Conservation (phyloP, 30 jellyfish, hydroid and myxozoan species). For the Chrysaora quinquecirrha region DNA sequence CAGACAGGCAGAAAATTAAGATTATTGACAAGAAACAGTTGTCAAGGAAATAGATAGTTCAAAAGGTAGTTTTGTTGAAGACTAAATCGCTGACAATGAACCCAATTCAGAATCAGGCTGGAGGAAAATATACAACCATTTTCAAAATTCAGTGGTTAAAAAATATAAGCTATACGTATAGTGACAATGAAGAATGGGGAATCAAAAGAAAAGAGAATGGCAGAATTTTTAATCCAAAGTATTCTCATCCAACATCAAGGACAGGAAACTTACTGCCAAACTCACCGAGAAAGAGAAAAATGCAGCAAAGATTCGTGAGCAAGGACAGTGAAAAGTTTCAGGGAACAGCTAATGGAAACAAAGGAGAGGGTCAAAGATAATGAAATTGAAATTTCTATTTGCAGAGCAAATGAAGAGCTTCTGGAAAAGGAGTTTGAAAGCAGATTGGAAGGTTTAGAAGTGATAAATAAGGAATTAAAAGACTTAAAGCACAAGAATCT, state of each 20-base stretch:
- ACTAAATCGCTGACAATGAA: neutral
- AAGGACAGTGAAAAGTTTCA: neutral
- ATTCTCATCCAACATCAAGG: neutral
- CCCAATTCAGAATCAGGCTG: neutral
- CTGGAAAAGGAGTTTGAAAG: neutral
- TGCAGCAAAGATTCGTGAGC: neutral
- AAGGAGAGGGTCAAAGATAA: neutral
- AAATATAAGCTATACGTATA: no score
- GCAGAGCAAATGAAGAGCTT: neutral
- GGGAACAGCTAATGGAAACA: neutral
- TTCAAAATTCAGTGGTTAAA: neutral
- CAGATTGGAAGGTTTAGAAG: neutral
- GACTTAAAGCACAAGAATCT: neutral
- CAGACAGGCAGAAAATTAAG: neutral
- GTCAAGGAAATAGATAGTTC: neutral
- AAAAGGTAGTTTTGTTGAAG: neutral
- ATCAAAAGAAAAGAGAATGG: neutral
- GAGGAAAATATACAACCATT: neutral
- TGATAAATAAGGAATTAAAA: neutral
- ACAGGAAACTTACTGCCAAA: neutral
- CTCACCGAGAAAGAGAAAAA: neutral
- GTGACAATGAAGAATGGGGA: neutral
- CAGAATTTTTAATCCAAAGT: neutral
- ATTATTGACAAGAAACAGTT: no score
- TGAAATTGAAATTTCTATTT: neutral